Evolutionary conservation across 2,797 vertebrate genomes (phyloP).

Genomic region (Antennarius maculatus): DNA sequence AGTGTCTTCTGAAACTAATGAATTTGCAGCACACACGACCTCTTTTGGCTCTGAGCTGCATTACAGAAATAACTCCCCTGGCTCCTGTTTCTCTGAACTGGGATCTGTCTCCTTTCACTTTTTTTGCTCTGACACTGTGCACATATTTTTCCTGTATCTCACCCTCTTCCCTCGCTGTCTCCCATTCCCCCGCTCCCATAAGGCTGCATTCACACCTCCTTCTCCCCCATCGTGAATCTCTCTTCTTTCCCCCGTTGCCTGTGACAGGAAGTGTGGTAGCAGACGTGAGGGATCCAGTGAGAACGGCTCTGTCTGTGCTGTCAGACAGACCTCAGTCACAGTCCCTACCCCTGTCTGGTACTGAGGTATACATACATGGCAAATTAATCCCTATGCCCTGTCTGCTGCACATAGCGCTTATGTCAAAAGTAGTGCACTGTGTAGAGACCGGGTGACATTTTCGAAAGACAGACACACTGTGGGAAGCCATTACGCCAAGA

Average conservation of each 20-base stretch:
- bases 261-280: slow-evolving; percentile 65
- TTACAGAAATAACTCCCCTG: slow-evolving; percentile 70
- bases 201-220: slow-evolving; percentile 43
- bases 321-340: slow-evolving; percentile 78
- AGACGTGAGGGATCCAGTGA: slow-evolving; percentile 57
- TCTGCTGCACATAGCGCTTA: slow-evolving; percentile 67
- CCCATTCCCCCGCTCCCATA: slow-evolving; percentile 30
- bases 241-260: slow-evolving; percentile 22
- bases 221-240: slow-evolving; percentile 27
- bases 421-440: slow-evolving; percentile 68
- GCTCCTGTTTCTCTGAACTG: slow-evolving; percentile 29
- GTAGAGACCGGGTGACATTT: slow-evolving; percentile 69
- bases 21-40: slow-evolving; percentile 82
- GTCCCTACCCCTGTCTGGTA: slow-evolving; percentile 73
- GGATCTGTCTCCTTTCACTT: slow-evolving; percentile 51
- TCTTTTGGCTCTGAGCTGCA: slow-evolving; percentile 81
- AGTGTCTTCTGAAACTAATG: slow-evolving; percentile 66
- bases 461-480: slow-evolving; percentile 64
- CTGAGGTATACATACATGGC: slow-evolving; percentile 71
- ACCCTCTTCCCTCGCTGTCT: slow-evolving; percentile 12
- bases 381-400: slow-evolving; percentile 79
- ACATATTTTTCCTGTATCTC: slow-evolving; percentile 13
- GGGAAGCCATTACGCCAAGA: slow-evolving; percentile 65
- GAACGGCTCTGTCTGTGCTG: slow-evolving; percentile 60
- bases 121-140: slow-evolving; percentile 40